Evolutionary conservation across 1,140 invertebrate genomes (phyloP).

Genomic region (Drosophila melanica): DNA sequence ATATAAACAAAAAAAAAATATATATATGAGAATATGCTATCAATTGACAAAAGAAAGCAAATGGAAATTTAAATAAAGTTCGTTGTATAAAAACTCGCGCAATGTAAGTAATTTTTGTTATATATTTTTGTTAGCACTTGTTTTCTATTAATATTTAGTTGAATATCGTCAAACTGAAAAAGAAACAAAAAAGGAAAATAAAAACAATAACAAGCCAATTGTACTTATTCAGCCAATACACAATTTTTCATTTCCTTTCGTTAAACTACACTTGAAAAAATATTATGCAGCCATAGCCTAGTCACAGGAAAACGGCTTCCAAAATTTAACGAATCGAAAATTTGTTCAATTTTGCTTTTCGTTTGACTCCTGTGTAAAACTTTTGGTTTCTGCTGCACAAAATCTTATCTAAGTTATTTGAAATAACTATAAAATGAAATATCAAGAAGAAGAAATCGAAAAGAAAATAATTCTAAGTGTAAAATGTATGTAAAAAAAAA

Average conservation of each 20-base stretch:
- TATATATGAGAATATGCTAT: slow-evolving; percentile 24
- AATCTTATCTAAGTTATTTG: slow-evolving; percentile 69
- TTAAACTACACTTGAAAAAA: slow-evolving; percentile 28
- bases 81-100: slow-evolving; percentile 33
- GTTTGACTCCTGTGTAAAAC: background rate
- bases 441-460: slow-evolving; percentile 30
- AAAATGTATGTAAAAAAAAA: slow-evolving; percentile 32
- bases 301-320: too few relatives aligned
- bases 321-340: background rate
- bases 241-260: slow-evolving; percentile 27
- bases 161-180: slow-evolving; percentile 54
- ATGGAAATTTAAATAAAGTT: slow-evolving; percentile 11
- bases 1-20: slow-evolving; percentile 52
- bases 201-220: slow-evolving; percentile 69
- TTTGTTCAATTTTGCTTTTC: slow-evolving; percentile 12
- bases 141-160: slow-evolving; percentile 80
- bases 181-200: slow-evolving; percentile 43
- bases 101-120: slow-evolving; percentile 76
- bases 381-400: slow-evolving; percentile 26
- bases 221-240: slow-evolving; percentile 56
- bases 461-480: slow-evolving; percentile 56
- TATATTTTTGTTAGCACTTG: slow-evolving; percentile 82
- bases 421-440: slow-evolving; percentile 76
- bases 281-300: background rate
- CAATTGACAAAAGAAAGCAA: slow-evolving; percentile 1